Percentiles rank a stretch among this genome's conserved stretches.
phyloP scores from a whole-genome alignment of 1,140 invertebrate species.

The Diuraphis noxia region DNA sequence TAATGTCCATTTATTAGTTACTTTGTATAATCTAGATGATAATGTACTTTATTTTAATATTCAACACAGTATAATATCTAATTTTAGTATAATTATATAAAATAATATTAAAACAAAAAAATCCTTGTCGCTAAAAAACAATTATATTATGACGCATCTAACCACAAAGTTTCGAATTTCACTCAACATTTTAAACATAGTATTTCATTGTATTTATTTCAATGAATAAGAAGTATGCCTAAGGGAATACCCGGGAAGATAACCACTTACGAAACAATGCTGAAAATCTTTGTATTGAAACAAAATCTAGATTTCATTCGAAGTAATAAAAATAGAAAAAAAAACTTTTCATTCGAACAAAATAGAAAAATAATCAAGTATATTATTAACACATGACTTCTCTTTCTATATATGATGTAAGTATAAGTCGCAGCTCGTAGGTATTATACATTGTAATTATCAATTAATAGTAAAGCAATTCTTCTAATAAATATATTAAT shows the following conservation, averaged over 20 bases:
- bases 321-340: slow-evolving; percentile 2
- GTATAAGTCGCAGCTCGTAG: background rate
- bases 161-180: background rate
- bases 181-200: background rate
- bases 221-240: background rate
- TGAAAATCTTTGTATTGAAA: background rate
- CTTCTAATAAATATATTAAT: background rate
- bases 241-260: background rate
- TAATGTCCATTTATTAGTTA: background rate
- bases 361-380: background rate
- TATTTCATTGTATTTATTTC: slow-evolving; percentile 4
- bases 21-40: background rate
- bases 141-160: background rate
- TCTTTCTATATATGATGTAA: background rate
- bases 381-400: background rate
- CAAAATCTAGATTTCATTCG: background rate
- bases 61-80: background rate
- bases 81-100: background rate
- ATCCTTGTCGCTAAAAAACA: background rate
- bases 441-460: background rate
- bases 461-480: background rate
- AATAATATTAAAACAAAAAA: background rate
- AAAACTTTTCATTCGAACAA: background rate
- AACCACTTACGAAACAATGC: background rate
- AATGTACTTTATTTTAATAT: background rate